phyloP scores from a whole-genome alignment of 2,888 invertebrate species.

The Nineta flava region DNA sequence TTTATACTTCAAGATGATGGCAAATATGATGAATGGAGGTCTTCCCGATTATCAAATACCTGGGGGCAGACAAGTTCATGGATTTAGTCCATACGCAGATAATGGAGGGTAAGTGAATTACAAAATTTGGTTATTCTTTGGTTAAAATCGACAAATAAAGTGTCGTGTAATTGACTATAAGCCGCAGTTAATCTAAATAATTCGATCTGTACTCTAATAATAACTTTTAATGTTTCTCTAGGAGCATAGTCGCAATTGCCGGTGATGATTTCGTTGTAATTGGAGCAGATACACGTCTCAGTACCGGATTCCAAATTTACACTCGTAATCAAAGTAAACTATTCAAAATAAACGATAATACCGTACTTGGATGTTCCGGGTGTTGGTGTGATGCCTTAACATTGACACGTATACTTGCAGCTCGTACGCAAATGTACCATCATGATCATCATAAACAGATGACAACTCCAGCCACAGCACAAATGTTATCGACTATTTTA shows the following conservation, averaged over 20 bases:
- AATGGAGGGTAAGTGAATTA: slow-evolving; percentile 52
- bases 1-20: background rate
- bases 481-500: slow-evolving; percentile 89
- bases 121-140: slow-evolving; percentile 4
- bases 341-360: slow-evolving; percentile 62
- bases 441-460: slow-evolving; percentile 89
- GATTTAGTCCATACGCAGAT: slow-evolving; percentile 54
- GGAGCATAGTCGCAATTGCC: slow-evolving; percentile 88
- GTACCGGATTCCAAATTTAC: slow-evolving; percentile 80
- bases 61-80: slow-evolving; percentile 29
- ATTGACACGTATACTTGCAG: slow-evolving; percentile 64
- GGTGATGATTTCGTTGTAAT: slow-evolving; percentile 91
- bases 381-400: slow-evolving; percentile 97
- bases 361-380: slow-evolving; percentile 86
- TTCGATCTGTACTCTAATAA: background rate
- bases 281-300: slow-evolving; percentile 88
- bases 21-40: background rate
- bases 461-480: slow-evolving; percentile 83
- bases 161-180: too few relatives aligned
- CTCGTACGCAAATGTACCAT: slow-evolving; percentile 86
- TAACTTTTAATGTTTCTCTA: slow-evolving; percentile 27
- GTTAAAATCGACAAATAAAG: background rate
- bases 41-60: slow-evolving; percentile 29
- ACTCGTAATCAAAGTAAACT: slow-evolving; percentile 80
- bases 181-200: too few relatives aligned